Evolutionary conservation across 2,113 vertebrate genomes (phyloP).

Genomic region (Odontesthes bonariensis): DNA sequence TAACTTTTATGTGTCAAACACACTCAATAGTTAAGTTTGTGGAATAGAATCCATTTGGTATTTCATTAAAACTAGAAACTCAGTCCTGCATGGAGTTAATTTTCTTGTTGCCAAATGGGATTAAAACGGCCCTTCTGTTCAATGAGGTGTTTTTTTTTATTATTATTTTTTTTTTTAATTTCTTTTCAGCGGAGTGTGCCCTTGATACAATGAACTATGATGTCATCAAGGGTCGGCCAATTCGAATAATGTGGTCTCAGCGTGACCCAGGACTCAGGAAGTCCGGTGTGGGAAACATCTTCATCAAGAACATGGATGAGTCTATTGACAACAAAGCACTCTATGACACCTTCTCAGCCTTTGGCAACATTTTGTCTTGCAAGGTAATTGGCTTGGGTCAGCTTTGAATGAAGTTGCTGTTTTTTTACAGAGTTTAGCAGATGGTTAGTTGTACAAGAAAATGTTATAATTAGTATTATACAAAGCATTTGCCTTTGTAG

Average conservation of each 20-base stretch:
- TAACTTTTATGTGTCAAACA: too few relatives aligned
- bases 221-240: slow-evolving; percentile 94
- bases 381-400: slow-evolving; percentile 83
- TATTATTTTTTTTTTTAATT: too few relatives aligned
- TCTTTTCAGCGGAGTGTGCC: slow-evolving; percentile 90
- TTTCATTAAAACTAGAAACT: too few relatives aligned
- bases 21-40: too few relatives aligned
- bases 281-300: slow-evolving; percentile 95
- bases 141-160: not conserved
- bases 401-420: not conserved
- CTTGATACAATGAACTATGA: slow-evolving; percentile 99
- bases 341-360: slow-evolving; percentile 97
- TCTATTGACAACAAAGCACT: slow-evolving; percentile 98
- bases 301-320: slow-evolving; percentile 98
- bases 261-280: slow-evolving; percentile 95
- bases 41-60: too few relatives aligned
- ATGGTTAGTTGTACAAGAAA: too few relatives aligned
- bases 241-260: slow-evolving; percentile 99
- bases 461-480: too few relatives aligned
- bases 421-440: not conserved
- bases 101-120: too few relatives aligned
- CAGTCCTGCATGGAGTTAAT: too few relatives aligned
- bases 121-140: too few relatives aligned
- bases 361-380: slow-evolving; percentile 98
- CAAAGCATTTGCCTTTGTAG: slow-evolving; percentile 70